Base-by-base conservation (phyloP, 2,888 invertebrate species). In the Herminia tarsipennalis region DNA sequence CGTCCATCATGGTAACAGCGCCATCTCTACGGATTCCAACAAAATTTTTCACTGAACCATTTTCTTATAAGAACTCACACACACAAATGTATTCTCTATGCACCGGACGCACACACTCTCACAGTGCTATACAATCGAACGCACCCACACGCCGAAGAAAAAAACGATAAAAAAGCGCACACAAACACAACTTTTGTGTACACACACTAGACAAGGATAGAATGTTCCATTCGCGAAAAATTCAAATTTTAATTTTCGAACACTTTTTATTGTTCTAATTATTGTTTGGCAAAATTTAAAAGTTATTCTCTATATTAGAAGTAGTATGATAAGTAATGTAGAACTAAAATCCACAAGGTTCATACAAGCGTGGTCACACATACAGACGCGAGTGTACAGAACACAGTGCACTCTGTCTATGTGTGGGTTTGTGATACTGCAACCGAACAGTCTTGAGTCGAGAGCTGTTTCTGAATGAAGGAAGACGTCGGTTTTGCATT, bases 121-220 rank as follows among this genome's bases (percentile, higher is more conserved):
- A 46, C 25, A 34, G 24, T 48, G 61, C 67, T 66, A 85, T 81
- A 91, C 88, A 89, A 89, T 88, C 83, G 85, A 87, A 88, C 82
- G 82, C 87, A 89, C 90, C 80, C 90, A 90, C 89, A 90, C 91
- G 76, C 69, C 63, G 76, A 83, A 74, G 86, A 88, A 88, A 90
- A 89, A 91, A 90, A 88, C 88, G 86, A 87, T 88, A 90, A 91
- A 90, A 90, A 90, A 86, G 59, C 66, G 76, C 86, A 84, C 86
- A 88, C 87, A 75, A 76, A 78, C 66, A 60, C 70, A 70, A 70
- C 56, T 74, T 71, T 67, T 49, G 54, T 69, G 55, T 65, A 44
- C 62, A 52, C 47, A 69, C 59, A 55, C 64, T 66, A 77, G 75
- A 76, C 51, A 67, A 66, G 60, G 70, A 75, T 63, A 58, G 69